Conservation (phyloP, 2,888 invertebrate genomes). For the Mechanitis messenoides region DNA sequence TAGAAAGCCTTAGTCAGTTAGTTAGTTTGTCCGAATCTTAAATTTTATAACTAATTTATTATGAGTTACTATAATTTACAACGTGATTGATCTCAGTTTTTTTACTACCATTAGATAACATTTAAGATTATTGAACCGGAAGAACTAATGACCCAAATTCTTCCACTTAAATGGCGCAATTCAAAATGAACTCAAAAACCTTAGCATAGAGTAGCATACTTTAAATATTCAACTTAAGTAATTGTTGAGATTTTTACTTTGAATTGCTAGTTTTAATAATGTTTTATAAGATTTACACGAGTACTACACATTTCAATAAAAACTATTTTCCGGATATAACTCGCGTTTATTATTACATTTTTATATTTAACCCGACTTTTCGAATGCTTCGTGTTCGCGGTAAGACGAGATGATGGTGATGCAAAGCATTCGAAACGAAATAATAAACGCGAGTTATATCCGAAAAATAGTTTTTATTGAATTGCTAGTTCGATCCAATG, state of each 20-base stretch:
- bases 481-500: not conserved
- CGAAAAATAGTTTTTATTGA: too few species aligned
- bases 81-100: not conserved
- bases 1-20: too few species aligned
- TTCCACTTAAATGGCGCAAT: not conserved
- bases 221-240: not conserved
- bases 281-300: not conserved
- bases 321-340: too few species aligned
- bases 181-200: slow-evolving; percentile 1
- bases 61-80: not conserved
- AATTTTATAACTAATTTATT: too few species aligned
- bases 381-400: too few species aligned
- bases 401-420: too few species aligned
- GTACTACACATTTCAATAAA: too few species aligned
- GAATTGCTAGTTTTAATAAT: not conserved
- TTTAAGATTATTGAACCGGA: slow-evolving; percentile 26
- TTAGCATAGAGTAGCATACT: not conserved
- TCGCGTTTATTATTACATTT: too few species aligned
- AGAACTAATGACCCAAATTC: slow-evolving; percentile 19
- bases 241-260: not conserved
- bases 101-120: slow-evolving; percentile 16
- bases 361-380: too few species aligned
- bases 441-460: too few species aligned
- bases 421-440: too few species aligned
- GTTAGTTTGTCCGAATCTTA: too few species aligned